phyloP scores from a whole-genome alignment of 2,113 vertebrate species.

The cat (Felis catus) region DNA sequence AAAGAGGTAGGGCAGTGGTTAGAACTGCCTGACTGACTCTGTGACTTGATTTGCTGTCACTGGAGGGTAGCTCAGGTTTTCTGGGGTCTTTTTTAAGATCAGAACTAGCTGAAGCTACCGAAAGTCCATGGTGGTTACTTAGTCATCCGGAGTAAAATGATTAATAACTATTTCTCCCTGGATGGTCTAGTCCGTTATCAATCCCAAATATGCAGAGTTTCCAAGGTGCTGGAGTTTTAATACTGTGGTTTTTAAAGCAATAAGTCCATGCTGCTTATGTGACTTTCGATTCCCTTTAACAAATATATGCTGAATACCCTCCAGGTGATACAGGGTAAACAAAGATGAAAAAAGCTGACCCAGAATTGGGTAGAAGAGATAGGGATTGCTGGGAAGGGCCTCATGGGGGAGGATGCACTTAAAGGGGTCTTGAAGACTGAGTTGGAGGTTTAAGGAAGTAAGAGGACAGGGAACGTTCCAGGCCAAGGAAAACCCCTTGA shows the following conservation, averaged over 20 bases:
- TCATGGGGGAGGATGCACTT: neutral
- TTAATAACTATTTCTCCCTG: neutral
- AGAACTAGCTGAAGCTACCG: neutral
- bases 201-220: neutral
- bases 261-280: neutral
- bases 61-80: neutral
- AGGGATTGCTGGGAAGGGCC: neutral
- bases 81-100: neutral
- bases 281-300: neutral
- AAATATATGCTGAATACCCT: neutral
- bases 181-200: neutral
- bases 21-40: conserved; percentile 17
- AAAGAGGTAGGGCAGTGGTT: conserved; percentile 57
- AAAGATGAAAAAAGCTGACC: neutral
- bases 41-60: neutral
- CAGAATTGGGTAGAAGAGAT: neutral
- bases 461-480: neutral
- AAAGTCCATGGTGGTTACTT: neutral
- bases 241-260: neutral
- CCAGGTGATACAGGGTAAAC: neutral
- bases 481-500: neutral
- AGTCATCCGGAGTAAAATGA: neutral
- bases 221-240: neutral
- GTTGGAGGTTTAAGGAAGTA: neutral
- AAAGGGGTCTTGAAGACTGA: neutral